Base-by-base conservation (phyloP, 1,140 invertebrate species). In the Arion vulgaris region DNA sequence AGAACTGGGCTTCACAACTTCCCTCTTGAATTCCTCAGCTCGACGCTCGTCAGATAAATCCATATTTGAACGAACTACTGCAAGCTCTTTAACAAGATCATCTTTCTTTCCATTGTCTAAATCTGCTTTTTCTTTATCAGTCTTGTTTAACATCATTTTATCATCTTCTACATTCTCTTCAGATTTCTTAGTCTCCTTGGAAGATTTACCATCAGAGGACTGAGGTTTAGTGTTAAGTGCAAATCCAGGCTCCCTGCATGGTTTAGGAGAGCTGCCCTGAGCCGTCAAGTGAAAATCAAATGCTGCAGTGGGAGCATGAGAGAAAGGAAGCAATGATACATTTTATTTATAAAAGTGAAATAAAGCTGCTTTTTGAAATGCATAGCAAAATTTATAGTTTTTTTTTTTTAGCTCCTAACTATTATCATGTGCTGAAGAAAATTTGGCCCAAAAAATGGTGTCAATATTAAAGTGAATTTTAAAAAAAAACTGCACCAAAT, bases 261-360 rank as follows among this genome's bases (percentile, higher is more conserved):
- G 81, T 51, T 71, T 66, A 68, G 85, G 80, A 38, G 80, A 53
- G 53, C 79, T 53, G 41, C 85, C 85, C 45, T 74, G 80, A 41
- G 74, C 76, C 19, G 85, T 85, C 82, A 84, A 69, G 68, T 85
- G 82, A 85, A 85, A 85, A 69, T 84, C 85, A 81, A 85, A 82
- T 51, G 74, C 85, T 85, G 82, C 66, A 45, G 32, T 36, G 62
- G 66, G 53, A 79, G 41, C 36, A 78, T 28, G 34, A 81, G 32
- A 38, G 68, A 28, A 39, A 80, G 39, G 0, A 45, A 80, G 39
- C 32, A 71, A 38, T 49, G 11, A 38, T 57, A 57, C 53, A 57
- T 57, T 23, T 57, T 11, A 57, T 57, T 57, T 57, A 57, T 57
- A 57, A 9, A 11, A 23, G 26, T 23, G 9, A 57, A 57, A 57